These are phyloP conservation scores for Anolis apletophallus DNA, from an alignment of 2,797 vertebrate genomes.

Conservation along the genomic window DNA sequence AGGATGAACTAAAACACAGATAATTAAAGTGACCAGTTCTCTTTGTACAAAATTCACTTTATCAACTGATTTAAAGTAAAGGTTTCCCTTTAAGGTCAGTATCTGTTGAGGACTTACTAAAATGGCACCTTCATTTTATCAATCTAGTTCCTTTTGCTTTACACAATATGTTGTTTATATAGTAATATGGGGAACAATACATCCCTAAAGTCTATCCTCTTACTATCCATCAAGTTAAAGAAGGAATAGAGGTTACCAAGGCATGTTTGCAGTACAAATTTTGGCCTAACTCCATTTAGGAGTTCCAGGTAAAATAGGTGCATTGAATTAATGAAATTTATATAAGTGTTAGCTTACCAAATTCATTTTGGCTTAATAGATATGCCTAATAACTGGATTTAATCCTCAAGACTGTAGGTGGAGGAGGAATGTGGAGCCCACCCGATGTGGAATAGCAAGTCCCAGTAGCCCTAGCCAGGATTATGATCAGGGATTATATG, in stretches of 20 bases:
- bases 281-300: neutral
- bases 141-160: constrained; percentile 40
- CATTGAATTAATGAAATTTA: too few species aligned
- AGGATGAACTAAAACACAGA: constrained; percentile 40
- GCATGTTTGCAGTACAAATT: neutral
- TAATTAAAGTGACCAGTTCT: constrained; percentile 51
- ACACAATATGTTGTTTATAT: constrained; percentile 20
- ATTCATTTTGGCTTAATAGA: too few species aligned
- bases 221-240: neutral
- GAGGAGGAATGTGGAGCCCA: too few species aligned
- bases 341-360: too few species aligned
- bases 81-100: constrained; percentile 28
- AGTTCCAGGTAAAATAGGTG: neutral
- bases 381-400: too few species aligned
- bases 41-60: constrained; percentile 37
- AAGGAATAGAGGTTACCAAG: neutral
- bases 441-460: too few species aligned
- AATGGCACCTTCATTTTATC: constrained; percentile 16
- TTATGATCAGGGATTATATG: too few species aligned
- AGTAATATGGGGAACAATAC: constrained; percentile 15
- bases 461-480: too few species aligned
- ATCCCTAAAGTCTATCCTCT: neutral
- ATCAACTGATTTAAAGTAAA: constrained; percentile 30
- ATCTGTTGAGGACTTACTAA: constrained; percentile 43
- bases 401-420: too few species aligned